Base-by-base conservation (phyloP, 2,888 invertebrate genomes). In the Drosophila tanythrix region DNA sequence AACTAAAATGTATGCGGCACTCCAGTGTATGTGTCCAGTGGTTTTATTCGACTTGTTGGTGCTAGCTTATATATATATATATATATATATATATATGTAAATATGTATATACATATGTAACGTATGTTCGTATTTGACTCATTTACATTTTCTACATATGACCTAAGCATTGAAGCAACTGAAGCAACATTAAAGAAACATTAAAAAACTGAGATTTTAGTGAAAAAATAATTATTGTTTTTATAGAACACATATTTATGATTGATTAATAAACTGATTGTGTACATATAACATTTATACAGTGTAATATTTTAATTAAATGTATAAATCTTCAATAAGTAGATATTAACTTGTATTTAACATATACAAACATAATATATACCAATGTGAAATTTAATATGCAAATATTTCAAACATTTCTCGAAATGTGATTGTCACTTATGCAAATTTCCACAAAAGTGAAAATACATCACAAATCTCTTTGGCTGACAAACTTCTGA, bases 1-100 rank as follows among this genome's bases (percentile, higher is more conserved):
- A 85, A 88, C 80, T 80, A 76, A 48, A 83, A 82, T 79, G 67
- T 81, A 64, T 70, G 65, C 35, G 33, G 25, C 43, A 25, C 25
- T 46, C 46, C 46, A 56, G 13, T 33, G 50, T 21, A 35, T 11
- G 50, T 31, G 36, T 27, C 36, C 18, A 61, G 57, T 64, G 51
- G 58, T 61, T 56, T 53, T 59, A 53, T 66, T 60, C 63, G 50
- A 53, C 52, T 50, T 59, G 62, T 57, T 35, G 52, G 53, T 63
- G 36, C 29, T 15, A 25, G 46, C 8, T 15, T 46, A 7, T 25
- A 35, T 46, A 35, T 56, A 6, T 1, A 25, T 25, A 25, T 25
- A 25, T 46, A 7, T 46, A 13, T 21, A 3, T 46, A 46, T 25
- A 46, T 25, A 25, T 25, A 11, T 33, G 46, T 46, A 25, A 46